Conservation (phyloP, 2,888 invertebrate species). For the Toxonevra muliebris region DNA sequence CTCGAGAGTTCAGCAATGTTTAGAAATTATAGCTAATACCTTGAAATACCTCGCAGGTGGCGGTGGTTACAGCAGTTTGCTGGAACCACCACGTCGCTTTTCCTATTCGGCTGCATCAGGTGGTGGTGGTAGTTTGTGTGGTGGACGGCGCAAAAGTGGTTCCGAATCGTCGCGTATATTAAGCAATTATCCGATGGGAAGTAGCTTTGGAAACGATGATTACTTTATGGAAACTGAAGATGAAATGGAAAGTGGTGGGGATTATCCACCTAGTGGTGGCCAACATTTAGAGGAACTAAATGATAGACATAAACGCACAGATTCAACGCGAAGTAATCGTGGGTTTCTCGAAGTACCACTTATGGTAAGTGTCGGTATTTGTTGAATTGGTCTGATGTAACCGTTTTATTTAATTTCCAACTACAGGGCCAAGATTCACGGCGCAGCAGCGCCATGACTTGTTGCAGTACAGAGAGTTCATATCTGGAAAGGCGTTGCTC, state of each 20-base stretch:
- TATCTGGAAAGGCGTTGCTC: conserved; percentile 84
- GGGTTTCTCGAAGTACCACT: conserved; percentile 64
- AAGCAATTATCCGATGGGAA: conserved; percentile 65
- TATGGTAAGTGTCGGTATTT: conserved; percentile 51
- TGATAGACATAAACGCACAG: conserved; percentile 53
- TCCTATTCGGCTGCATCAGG: conserved; percentile 64
- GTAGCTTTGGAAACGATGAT: conserved; percentile 65
- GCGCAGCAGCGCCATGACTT: conserved; percentile 82
- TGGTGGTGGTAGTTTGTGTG: conserved; percentile 65
- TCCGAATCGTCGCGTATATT: conserved; percentile 68
- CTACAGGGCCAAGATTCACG: conserved; percentile 66
- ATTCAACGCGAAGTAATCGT: conserved; percentile 62
- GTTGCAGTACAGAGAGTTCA: conserved; percentile 85
- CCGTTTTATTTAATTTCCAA: conserved; percentile 7
- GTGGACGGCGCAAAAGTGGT: conserved; percentile 70
- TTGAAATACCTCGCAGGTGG: conserved; percentile 54
- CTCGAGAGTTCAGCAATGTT: neutral
- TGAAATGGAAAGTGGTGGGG: conserved; percentile 64
- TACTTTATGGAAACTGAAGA: conserved; percentile 66
- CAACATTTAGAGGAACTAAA: conserved; percentile 48
- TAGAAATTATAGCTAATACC: neutral
- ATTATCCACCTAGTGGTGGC: conserved; percentile 64
- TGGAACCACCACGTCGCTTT: conserved; percentile 75
- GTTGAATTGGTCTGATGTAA: conserved; percentile 2
- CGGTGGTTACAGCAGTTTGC: conserved; percentile 76